phyloP scores from a whole-genome alignment of 2,797 vertebrate species.

The Linurgus olivaceus region DNA sequence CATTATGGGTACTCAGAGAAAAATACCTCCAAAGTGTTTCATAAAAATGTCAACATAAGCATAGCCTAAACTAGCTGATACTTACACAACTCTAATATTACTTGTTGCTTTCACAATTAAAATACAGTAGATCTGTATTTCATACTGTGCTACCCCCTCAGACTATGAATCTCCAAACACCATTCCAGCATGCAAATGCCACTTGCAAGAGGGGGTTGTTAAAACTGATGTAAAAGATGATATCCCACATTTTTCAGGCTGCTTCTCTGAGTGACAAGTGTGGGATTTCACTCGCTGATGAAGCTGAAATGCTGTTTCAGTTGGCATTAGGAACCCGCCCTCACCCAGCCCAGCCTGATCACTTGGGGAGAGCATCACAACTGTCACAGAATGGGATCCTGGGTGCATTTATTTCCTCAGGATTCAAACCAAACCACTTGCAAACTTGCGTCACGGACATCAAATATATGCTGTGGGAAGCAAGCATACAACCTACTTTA shows the following conservation, averaged over 20 bases:
- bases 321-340: not conserved
- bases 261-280: not conserved
- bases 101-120: conserved; percentile 9
- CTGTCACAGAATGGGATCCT: not conserved
- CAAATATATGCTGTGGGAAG: not conserved
- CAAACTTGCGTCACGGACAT: not conserved
- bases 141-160: not conserved
- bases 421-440: not conserved
- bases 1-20: conserved; percentile 2
- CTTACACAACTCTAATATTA: not conserved
- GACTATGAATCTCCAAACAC: not conserved
- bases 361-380: not conserved
- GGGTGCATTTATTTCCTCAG: not conserved
- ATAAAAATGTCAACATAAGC: conserved; percentile 30
- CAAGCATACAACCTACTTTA: conserved; percentile 42
- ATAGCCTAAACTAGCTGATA: not conserved
- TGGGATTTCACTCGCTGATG: not conserved
- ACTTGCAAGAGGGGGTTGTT: not conserved
- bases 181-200: not conserved
- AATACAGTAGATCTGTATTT: conserved; percentile 14
- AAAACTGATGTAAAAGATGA: not conserved
- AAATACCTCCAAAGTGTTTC: conserved; percentile 20
- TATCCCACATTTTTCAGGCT: not conserved
- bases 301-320: not conserved
- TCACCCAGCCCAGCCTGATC: not conserved